Percentiles rank a stretch among this genome's conserved stretches.
These are phyloP conservation scores for Florisuga fusca DNA, from an alignment of 2,797 vertebrate species.

Conservation along the genomic window DNA sequence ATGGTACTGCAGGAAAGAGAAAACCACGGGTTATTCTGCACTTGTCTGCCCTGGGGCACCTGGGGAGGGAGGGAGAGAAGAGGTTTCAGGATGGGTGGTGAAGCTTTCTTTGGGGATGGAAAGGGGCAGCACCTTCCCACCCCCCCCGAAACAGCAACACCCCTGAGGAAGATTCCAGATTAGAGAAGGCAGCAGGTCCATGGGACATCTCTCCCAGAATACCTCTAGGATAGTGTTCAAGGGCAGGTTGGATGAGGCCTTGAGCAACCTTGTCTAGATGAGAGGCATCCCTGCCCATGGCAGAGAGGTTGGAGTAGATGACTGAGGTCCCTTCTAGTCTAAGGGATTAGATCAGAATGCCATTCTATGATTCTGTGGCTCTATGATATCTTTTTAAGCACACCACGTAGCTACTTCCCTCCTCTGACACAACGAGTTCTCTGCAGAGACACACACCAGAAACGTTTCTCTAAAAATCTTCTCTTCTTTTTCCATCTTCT, in stretches of 20 bases:
- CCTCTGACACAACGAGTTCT: background rate
- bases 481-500: conserved; percentile 75
- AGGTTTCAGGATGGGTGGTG: background rate
- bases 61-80: background rate
- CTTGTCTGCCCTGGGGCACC: accelerated
- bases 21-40: accelerated
- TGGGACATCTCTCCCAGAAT: background rate
- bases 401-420: background rate
- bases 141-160: accelerated
- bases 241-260: no score
- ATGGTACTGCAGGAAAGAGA: conserved; percentile 60
- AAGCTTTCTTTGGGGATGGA: background rate
- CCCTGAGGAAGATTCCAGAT: background rate
- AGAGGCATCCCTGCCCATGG: no score
- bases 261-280: no score
- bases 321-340: no score
- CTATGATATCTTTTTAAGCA: background rate
- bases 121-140: accelerated
- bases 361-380: no score
- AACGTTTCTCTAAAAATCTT: conserved; percentile 79
- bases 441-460: conserved; percentile 58
- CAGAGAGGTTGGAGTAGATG: no score
- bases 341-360: no score
- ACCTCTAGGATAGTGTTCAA: no score
- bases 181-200: background rate